Conservation (phyloP, 1,140 invertebrate species). For the Spodoptera frugiperda region DNA sequence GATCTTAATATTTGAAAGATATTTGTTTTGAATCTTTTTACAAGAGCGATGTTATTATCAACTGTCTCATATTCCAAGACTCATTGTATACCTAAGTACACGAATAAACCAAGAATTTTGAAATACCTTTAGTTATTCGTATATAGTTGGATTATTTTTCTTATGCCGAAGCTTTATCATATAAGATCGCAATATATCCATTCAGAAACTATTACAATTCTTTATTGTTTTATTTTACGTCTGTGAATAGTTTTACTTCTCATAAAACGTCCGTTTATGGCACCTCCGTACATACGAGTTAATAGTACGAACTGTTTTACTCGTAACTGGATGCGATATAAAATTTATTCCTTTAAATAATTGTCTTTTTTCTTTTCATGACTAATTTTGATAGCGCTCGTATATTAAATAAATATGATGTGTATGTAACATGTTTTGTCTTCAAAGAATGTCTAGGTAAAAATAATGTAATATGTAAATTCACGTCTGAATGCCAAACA, state of each 20-base stretch:
- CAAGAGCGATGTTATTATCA: no score
- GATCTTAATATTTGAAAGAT: no score
- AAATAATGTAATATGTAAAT: no score
- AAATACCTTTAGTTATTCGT: no score
- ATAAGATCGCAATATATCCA: neutral
- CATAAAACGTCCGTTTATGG: constrained; percentile 8
- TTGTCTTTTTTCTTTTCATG: neutral
- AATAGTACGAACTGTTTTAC: neutral
- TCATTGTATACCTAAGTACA: no score
- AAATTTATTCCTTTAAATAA: neutral
- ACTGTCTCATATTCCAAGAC: no score
- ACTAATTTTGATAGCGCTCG: neutral
- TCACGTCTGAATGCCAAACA: no score
- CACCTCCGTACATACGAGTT: constrained; percentile 2
- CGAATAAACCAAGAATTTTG: no score
- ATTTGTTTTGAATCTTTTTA: no score
- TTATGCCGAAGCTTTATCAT: neutral
- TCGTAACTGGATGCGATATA: neutral
- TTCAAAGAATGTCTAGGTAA: no score
- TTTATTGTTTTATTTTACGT: constrained; percentile 3
- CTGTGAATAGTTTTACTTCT: neutral
- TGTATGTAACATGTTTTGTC: no score
- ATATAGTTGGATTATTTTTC: neutral
- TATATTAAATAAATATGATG: no score
- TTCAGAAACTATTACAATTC: constrained; percentile 9